These are phyloP conservation scores for human (Homo sapiens) DNA, from an alignment of 2,113 vertebrate genomes.

Conservation along the genomic window DNA sequence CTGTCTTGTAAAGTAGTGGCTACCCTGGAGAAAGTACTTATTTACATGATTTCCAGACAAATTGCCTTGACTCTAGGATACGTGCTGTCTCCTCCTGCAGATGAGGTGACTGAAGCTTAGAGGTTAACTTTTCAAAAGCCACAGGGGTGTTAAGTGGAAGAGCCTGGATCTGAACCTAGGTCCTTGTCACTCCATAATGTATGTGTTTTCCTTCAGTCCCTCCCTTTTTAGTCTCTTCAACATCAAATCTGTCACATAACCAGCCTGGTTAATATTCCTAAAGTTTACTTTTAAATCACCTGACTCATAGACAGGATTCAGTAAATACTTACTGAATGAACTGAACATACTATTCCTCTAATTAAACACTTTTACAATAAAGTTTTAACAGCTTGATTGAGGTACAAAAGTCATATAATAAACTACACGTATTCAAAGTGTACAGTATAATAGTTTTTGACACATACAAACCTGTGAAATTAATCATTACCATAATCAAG, in stretches of 20 bases:
- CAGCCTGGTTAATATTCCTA: neutral
- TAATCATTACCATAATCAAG: conserved; percentile 35
- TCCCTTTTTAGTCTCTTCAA: neutral
- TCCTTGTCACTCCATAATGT: neutral
- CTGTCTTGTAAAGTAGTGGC: neutral
- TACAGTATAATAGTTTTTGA: neutral
- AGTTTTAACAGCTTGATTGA: neutral
- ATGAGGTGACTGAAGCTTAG: neutral
- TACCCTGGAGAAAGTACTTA: neutral
- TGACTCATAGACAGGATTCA: neutral
- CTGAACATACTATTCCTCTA: neutral
- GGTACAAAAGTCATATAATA: neutral
- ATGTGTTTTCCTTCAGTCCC: neutral
- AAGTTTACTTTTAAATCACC: conserved; percentile 7
- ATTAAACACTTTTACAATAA: neutral
- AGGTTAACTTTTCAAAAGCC: neutral
- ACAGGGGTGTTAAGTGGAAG: neutral
- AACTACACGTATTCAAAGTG: neutral
- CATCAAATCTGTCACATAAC: neutral
- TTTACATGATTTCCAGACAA: neutral
- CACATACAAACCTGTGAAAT: conserved; percentile 2
- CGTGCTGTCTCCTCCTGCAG: neutral
- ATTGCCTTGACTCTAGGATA: neutral
- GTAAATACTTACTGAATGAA: neutral
- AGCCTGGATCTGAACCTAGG: neutral